Conservation (phyloP, 1,140 invertebrate species). For the Pectinophora gossypiella region DNA sequence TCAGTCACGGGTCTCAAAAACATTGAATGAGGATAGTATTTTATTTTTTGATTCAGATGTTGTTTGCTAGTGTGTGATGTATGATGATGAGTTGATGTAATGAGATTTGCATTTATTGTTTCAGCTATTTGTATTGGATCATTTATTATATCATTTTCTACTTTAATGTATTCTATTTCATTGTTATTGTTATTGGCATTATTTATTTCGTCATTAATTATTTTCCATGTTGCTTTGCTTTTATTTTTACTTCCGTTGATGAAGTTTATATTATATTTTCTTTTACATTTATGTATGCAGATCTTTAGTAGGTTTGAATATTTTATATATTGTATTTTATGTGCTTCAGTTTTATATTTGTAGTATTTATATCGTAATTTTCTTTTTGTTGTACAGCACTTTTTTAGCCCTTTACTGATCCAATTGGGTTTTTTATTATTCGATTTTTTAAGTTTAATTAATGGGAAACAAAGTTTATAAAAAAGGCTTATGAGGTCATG, state of each 20-base stretch:
- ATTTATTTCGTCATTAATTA: background rate
- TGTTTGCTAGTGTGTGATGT: background rate
- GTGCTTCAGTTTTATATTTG: background rate
- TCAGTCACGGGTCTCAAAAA: background rate
- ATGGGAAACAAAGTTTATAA: constrained; percentile 4
- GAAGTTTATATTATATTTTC: background rate
- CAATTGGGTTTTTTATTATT: background rate
- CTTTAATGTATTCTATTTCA: background rate
- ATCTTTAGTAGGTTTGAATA: background rate
- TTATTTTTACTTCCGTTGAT: background rate
- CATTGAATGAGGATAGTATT: background rate
- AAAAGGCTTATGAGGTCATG: background rate
- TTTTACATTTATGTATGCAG: background rate
- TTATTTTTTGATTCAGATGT: no score
- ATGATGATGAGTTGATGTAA: background rate
- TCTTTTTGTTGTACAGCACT: background rate
- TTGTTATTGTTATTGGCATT: background rate
- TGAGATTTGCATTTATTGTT: background rate
- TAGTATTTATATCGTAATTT: background rate
- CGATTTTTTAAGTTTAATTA: background rate
- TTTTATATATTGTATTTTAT: background rate
- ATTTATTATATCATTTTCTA: background rate
- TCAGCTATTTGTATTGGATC: background rate
- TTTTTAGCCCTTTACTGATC: background rate
- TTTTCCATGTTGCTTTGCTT: background rate